A percentile compares a stretch with the other conserved stretches of the same genome.
Conservation (phyloP, 1,140 invertebrate genomes). For the Drosophila mauritiana region DNA sequence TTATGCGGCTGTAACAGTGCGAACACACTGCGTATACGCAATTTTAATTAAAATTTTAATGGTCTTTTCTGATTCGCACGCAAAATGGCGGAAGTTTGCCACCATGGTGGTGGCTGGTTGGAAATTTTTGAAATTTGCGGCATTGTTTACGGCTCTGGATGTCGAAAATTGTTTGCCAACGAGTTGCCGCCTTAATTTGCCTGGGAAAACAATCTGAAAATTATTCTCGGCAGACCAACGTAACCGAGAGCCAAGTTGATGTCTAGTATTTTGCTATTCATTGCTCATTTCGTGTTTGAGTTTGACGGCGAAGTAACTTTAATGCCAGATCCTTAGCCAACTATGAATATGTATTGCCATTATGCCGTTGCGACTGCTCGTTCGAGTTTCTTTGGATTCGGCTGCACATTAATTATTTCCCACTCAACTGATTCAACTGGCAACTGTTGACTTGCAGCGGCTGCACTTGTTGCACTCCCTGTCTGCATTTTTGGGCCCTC, state of each 20-base stretch:
- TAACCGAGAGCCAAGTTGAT: constrained; percentile 9
- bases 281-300: constrained; percentile 34
- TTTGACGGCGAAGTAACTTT: constrained; percentile 31
- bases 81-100: constrained; percentile 44
- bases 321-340: constrained; percentile 25
- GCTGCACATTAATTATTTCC: constrained; percentile 69
- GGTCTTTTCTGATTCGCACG: constrained; percentile 44
- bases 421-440: constrained; percentile 55
- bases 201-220: constrained; percentile 8
- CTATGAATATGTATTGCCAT: constrained; percentile 49
- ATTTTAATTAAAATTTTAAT: constrained; percentile 79
- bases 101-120: background rate
- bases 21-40: constrained; percentile 58
- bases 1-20: constrained; percentile 34
- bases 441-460: constrained; percentile 67
- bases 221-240: background rate
- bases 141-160: constrained; percentile 55
- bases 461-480: constrained; percentile 60
- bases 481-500: constrained; percentile 38
- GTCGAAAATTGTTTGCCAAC: constrained; percentile 43
- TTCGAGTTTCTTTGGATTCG: constrained; percentile 41
- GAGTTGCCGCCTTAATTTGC: constrained; percentile 32
- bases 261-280: constrained; percentile 25
- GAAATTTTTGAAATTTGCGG: constrained; percentile 42
- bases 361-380: constrained; percentile 16